Evolutionary conservation across 2,888 invertebrate species (phyloP).

Genomic region (Drosophila parthenogenetica): DNA sequence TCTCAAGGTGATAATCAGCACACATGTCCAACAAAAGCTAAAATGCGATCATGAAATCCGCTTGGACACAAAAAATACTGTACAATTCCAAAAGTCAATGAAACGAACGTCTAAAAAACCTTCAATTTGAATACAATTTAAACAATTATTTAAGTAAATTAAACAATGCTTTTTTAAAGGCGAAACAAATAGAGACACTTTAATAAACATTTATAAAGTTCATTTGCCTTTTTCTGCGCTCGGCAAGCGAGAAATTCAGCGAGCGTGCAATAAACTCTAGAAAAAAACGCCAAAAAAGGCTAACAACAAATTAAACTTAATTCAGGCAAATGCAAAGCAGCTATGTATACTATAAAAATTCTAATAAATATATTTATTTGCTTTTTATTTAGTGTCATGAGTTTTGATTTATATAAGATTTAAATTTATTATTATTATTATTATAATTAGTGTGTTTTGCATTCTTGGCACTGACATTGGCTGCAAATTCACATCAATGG

Average conservation of each 20-base stretch:
- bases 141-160: slow-evolving; percentile 3
- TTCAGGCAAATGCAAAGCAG: slow-evolving; percentile 10
- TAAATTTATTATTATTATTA: background rate
- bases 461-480: slow-evolving; percentile 18
- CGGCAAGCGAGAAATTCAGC: slow-evolving; percentile 3
- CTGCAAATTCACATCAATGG: slow-evolving; percentile 10
- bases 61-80: background rate
- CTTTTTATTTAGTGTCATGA: too few species aligned
- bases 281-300: slow-evolving; percentile 12
- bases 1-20: slow-evolving; percentile 63
- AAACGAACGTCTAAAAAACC: slow-evolving; percentile 2
- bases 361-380: background rate
- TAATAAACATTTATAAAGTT: slow-evolving; percentile 6
- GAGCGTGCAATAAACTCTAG: slow-evolving; percentile 9
- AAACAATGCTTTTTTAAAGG: slow-evolving; percentile 12
- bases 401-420: too few species aligned
- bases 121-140: background rate
- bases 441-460: background rate
- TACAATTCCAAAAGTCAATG: background rate
- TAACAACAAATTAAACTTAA: slow-evolving; percentile 12
- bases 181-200: slow-evolving; percentile 9
- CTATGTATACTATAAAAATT: background rate
- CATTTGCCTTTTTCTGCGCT: slow-evolving; percentile 16
- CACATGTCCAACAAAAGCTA: too few species aligned
- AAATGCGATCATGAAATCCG: background rate